Evolutionary conservation across 2,797 vertebrate genomes (phyloP), one percentile per base, ranked within the genome.

Genomic region (Falco berigora): DNA sequence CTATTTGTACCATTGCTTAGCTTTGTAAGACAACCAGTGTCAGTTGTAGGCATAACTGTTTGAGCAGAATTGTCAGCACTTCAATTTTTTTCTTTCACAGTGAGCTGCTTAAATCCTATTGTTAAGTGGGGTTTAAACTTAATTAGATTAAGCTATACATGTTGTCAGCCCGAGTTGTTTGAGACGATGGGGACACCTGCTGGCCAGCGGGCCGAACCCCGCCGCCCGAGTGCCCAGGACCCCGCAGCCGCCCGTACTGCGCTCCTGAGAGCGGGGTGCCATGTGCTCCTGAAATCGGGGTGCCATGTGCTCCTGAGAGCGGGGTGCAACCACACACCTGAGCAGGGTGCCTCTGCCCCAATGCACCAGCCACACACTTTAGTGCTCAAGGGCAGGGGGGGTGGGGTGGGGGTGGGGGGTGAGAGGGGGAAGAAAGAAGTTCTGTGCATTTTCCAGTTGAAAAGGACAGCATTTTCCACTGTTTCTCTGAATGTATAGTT

Each of bases 141-240:
- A 28, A 34, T 64, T 16, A 47, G 52, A 20, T 62, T 15, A 23
- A 34, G 83, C 34, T 5, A 28, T 76, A n/a, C 12, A 27, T 38
- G 7, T 2, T 4, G 34, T 9, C 59, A 30, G 40, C 30, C 32
- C 10, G 12, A 5, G 49, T 85, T 91, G 61, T 64, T 79, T 63
- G 88, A 72, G 88, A 22, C 86, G 74, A 90, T 77, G 82, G 78
- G 85, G 96, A 67, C 96, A 91, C 59, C 96, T 96, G 67, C 85
- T 74, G 96, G 94, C 21, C 79, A 72, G 13, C 2, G 23, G 19
- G 62, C 32, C 53, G 25, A 71, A 61, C 38, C 34, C n/a, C 23
- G 76, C 42, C 83, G 63, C 36, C 28, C 16, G 42, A 44, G 16
- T 44, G 42, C 42, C 42, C 42, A 44, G 42, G 42, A 44, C 42